These are phyloP conservation scores for Cremastinae sp. DNA, from an alignment of 2,888 invertebrate genomes.

Conservation along the genomic window DNA sequence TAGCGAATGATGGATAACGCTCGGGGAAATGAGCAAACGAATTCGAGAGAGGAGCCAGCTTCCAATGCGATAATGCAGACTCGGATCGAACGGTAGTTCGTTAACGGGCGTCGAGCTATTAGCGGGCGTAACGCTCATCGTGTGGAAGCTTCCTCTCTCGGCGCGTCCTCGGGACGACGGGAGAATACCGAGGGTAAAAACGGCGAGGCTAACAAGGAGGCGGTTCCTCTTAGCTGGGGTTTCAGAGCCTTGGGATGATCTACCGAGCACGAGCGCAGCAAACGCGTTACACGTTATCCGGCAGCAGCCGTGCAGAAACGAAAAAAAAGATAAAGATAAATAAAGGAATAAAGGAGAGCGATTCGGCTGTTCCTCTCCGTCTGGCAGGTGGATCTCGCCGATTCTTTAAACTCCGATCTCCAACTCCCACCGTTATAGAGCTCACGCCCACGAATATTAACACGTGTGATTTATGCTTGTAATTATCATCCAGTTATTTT, in stretches of 20 bases:
- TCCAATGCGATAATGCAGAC: slow-evolving; percentile 7
- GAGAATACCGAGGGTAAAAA: slow-evolving; percentile 17
- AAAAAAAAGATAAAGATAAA: slow-evolving; percentile 14
- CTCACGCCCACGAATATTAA: slow-evolving; percentile 79
- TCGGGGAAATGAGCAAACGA: background rate
- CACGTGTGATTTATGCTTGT: slow-evolving; percentile 79
- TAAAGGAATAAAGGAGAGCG: slow-evolving; percentile 7
- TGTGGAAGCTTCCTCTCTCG: slow-evolving; percentile 60
- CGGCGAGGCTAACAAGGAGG: slow-evolving; percentile 78
- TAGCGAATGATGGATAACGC: slow-evolving; percentile 52
- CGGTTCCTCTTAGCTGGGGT: slow-evolving; percentile 69
- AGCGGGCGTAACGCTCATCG: slow-evolving; percentile 76
- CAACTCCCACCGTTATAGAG: slow-evolving; percentile 69
- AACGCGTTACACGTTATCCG: slow-evolving; percentile 51
- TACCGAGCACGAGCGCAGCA: slow-evolving; percentile 73
- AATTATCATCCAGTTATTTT: slow-evolving; percentile 79
- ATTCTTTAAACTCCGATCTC: slow-evolving; percentile 64
- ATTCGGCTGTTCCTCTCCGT: slow-evolving; percentile 33
- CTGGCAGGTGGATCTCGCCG: slow-evolving; percentile 65
- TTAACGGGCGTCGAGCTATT: slow-evolving; percentile 76
- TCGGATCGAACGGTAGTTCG: slow-evolving; percentile 75
- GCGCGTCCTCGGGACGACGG: slow-evolving; percentile 73
- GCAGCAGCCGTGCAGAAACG: slow-evolving; percentile 43
- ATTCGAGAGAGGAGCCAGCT: background rate
- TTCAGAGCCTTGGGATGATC: slow-evolving; percentile 75